phyloP scores from a whole-genome alignment of 2,888 invertebrate genomes.

The Drosophila niveifrons region DNA sequence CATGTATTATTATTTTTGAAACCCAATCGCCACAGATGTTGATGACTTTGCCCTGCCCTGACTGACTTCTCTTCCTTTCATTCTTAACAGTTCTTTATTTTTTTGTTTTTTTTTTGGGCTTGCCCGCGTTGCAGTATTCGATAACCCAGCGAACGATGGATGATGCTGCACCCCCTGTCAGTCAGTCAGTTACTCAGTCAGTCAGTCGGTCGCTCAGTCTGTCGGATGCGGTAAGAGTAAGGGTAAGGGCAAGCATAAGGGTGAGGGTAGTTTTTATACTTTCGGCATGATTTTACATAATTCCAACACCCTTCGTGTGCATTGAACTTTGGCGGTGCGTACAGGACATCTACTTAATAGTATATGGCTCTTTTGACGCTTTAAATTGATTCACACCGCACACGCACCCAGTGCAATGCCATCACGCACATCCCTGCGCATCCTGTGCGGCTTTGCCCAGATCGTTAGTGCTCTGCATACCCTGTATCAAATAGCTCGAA shows the following conservation, averaged over 20 bases:
- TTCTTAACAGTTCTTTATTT: no score
- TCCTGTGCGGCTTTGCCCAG: slow-evolving; percentile 27
- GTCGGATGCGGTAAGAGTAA: slow-evolving; percentile 6
- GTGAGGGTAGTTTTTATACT: slow-evolving; percentile 62
- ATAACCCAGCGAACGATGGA: slow-evolving; percentile 41
- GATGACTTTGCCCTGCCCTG: slow-evolving; percentile 55
- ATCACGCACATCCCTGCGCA: slow-evolving; percentile 31
- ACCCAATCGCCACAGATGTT: slow-evolving; percentile 74
- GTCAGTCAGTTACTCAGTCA: not conserved
- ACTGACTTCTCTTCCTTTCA: slow-evolving; percentile 51
- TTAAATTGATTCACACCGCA: slow-evolving; percentile 80
- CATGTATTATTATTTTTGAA: slow-evolving; percentile 46
- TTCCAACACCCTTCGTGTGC: slow-evolving; percentile 60
- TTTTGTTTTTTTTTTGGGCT: slow-evolving; percentile 32
- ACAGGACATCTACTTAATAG: slow-evolving; percentile 73
- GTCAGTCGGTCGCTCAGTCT: not conserved
- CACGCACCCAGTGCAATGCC: slow-evolving; percentile 58
- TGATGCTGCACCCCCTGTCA: slow-evolving; percentile 54
- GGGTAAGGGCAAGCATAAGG: slow-evolving; percentile 16
- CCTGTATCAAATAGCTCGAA: slow-evolving; percentile 1
- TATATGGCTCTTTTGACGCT: slow-evolving; percentile 72
- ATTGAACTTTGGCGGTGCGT: slow-evolving; percentile 55
- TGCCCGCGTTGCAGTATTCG: slow-evolving; percentile 61
- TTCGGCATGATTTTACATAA: slow-evolving; percentile 77
- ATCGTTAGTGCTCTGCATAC: slow-evolving; percentile 23